phyloP scores from a whole-genome alignment of 2,888 invertebrate species.

The Scelioninae gen. 1 region DNA sequence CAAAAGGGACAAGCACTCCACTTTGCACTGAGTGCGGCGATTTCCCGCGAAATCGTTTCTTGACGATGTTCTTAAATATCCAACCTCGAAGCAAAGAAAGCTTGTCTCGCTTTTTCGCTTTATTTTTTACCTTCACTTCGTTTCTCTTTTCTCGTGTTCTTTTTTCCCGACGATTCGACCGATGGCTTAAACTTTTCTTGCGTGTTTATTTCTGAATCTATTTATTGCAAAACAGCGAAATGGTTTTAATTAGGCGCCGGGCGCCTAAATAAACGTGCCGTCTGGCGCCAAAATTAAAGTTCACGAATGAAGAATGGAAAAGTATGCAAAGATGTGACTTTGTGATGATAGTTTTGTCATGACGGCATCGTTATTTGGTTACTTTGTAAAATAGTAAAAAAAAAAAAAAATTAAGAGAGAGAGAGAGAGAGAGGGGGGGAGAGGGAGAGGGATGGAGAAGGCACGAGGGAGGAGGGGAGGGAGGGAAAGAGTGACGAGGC shows the following conservation, averaged over 20 bases:
- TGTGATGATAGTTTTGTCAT: slow-evolving; percentile 26
- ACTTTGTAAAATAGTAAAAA: slow-evolving; percentile 42
- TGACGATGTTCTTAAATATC: slow-evolving; percentile 57
- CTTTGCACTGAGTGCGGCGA: slow-evolving; percentile 60
- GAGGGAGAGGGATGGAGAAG: too few species aligned
- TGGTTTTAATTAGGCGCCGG: background rate
- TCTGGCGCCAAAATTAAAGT: too few species aligned
- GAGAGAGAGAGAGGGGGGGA: too few species aligned
- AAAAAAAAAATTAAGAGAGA: too few species aligned
- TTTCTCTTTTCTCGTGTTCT: background rate
- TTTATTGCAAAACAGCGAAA: background rate
- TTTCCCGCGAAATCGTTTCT: slow-evolving; percentile 62
- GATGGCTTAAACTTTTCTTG: too few species aligned
- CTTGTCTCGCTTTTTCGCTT: slow-evolving; percentile 12
- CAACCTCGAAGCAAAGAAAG: slow-evolving; percentile 19
- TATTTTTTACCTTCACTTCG: too few species aligned
- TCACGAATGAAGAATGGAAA: too few species aligned
- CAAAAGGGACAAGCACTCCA: slow-evolving; percentile 62
- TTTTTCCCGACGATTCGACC: background rate
- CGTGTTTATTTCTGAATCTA: too few species aligned
- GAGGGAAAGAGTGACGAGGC: too few species aligned
- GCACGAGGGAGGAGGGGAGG: too few species aligned
- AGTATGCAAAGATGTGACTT: slow-evolving; percentile 29
- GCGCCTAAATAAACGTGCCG: too few species aligned
- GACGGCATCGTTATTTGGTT: slow-evolving; percentile 39